Base-by-base conservation (phyloP, 1,140 invertebrate species). In the Pachypsylla venusta region DNA sequence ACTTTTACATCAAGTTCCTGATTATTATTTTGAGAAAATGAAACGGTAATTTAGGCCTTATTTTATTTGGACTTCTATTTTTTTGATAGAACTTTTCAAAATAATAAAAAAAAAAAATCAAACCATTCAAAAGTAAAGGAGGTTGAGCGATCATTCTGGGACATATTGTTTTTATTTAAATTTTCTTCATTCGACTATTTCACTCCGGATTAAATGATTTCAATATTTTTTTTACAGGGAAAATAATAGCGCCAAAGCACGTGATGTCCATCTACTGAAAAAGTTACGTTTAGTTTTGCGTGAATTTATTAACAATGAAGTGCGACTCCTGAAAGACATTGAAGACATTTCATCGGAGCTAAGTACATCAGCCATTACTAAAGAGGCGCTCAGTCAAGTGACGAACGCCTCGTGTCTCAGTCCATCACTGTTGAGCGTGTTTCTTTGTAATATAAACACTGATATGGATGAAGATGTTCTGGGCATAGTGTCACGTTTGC, bases 181-280 rank as follows among this genome's bases (percentile, higher is more conserved):
- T 4, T 14, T 58, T n/a, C n/a, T n/a, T 24, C 56, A 24, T 26
- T 13, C 40, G 35, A 16, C 5, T 60, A 14, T 57, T 54, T 56
- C 3, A 24, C 54, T 58, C 14, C 35, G 27, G 27, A 20, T 26
- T n/a, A 24, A 4, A 19, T 55, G 25, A 16, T 25, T 57, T 28
- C 26, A 57, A 12, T 62, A 30, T 55, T 64, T 62, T 63, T 67
- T 58, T 58, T 68, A 59, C 61, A 79, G 84, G 67, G 89, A 85
- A 64, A 87, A 87, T 71, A 89, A 88, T 71, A 90, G 86, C 61
- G 83, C 86, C 66, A 79, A 84, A 64, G 84, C 89, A 1, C 79
- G 87, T 64, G 92, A 95, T 71, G 77, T 93, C 40, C 89, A 94
- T 73, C 72, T 93, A 35, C 75, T 93, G 53, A 84, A 87, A 66